Evolutionary conservation across 2,797 vertebrate species (phyloP).

Genomic region (Arctocebus calabarensis): DNA sequence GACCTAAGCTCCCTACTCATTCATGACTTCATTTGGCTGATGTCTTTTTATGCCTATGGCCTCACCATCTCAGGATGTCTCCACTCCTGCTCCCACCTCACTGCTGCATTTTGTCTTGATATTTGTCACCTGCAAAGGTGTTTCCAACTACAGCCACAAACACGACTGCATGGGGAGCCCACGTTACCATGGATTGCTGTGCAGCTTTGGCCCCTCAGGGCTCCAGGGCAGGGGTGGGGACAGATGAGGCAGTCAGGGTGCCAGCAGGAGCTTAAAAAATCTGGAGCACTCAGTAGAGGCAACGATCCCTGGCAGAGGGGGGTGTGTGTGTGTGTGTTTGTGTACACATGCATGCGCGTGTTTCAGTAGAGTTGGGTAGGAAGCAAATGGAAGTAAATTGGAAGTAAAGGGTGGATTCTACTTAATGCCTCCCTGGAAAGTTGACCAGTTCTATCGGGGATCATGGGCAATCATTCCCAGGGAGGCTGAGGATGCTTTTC

Average conservation of each 20-base stretch:
- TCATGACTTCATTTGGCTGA: background rate
- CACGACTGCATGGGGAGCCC: accelerated
- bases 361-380: background rate
- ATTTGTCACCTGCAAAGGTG: background rate
- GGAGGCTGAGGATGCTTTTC: background rate
- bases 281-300: background rate
- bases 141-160: background rate
- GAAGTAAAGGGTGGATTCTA: background rate
- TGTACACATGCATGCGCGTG: accelerated
- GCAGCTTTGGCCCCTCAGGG: background rate
- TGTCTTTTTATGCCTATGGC: background rate
- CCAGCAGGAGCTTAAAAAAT: no score
- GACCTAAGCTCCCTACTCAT: background rate
- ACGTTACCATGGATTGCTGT: accelerated
- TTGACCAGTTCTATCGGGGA: background rate
- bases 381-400: no score
- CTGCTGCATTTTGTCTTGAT: background rate
- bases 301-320: background rate
- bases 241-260: background rate
- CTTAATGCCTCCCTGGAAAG: background rate
- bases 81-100: background rate
- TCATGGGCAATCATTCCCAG: background rate
- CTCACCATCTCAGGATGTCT: background rate
- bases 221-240: background rate
- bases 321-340: background rate